phyloP scores from a whole-genome alignment of 53 echinoderm and acorn worm genomes.

The Temnopleurus reevesii region DNA sequence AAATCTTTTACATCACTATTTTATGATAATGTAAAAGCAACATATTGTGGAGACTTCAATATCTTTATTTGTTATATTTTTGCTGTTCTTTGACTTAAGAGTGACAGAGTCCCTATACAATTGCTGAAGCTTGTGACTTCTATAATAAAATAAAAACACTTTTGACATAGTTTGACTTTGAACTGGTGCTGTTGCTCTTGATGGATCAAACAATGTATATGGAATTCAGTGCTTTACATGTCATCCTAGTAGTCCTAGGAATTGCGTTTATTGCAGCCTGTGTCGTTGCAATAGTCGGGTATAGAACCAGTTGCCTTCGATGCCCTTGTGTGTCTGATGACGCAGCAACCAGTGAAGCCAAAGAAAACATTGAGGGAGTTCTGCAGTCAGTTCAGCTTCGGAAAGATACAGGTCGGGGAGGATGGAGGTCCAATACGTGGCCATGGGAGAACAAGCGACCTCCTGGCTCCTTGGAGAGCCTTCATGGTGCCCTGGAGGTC shows the following conservation, averaged over 20 bases:
- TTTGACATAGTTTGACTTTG: no score
- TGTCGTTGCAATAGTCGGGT: background rate
- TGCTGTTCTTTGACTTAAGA: no score
- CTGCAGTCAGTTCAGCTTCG: background rate
- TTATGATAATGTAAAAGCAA: no score
- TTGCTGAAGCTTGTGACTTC: no score
- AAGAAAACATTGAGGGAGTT: background rate
- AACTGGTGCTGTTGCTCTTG: no score
- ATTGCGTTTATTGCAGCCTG: background rate
- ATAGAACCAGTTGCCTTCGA: background rate
- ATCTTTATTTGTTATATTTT: no score
- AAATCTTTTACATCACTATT: no score
- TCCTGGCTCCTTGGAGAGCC: background rate
- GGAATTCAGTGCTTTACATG: background rate
- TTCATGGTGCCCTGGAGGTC: background rate
- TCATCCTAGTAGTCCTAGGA: background rate
- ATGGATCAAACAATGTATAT: no score
- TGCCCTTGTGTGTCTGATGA: background rate
- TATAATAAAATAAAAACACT: no score
- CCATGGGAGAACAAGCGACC: constrained; percentile 35
- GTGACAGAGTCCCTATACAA: no score
- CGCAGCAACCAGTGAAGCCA: background rate
- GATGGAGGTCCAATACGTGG: constrained; percentile 43
- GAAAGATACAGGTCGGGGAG: background rate
- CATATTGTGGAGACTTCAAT: no score